Evolutionary conservation across 1,140 invertebrate species (phyloP).

Genomic region (Spodoptera litura): DNA sequence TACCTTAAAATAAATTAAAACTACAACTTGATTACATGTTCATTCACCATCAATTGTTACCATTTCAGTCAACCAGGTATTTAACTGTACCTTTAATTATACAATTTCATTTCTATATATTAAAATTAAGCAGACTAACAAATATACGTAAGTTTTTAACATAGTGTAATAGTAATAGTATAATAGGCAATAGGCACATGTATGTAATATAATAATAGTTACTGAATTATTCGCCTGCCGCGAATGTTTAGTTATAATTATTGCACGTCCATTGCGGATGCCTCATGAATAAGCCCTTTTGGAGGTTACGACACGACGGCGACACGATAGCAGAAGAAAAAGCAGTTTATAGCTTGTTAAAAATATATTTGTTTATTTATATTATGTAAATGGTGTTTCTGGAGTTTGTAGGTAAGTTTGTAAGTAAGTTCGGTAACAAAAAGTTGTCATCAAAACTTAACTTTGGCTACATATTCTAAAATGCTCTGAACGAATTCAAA

Average conservation of each 20-base stretch:
- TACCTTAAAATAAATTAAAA: background rate
- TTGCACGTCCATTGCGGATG: conserved; percentile 54
- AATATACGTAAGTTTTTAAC: conserved; percentile 14
- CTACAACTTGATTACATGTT: background rate
- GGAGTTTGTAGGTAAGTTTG: no score
- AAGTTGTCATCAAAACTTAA: no score
- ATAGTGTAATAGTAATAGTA: background rate
- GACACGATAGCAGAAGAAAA: conserved; percentile 9
- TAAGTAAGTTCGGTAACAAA: no score
- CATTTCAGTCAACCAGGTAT: background rate
- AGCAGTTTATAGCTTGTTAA: no score
- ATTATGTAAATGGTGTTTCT: no score
- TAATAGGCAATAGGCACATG: background rate
- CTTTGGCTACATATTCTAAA: no score
- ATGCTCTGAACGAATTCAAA: no score
- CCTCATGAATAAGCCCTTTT: conserved; percentile 39
- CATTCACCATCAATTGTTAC: no score
- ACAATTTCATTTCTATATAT: no score
- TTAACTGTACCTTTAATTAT: background rate
- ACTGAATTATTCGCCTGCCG: conserved; percentile 42
- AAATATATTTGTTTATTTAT: no score
- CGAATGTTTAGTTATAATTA: conserved; percentile 41
- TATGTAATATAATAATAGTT: conserved; percentile 26
- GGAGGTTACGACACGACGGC: conserved; percentile 30
- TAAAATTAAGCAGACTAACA: background rate